Evolutionary conservation across 2,888 invertebrate species (phyloP).

Genomic region (Coronaproctus castanopsis): DNA sequence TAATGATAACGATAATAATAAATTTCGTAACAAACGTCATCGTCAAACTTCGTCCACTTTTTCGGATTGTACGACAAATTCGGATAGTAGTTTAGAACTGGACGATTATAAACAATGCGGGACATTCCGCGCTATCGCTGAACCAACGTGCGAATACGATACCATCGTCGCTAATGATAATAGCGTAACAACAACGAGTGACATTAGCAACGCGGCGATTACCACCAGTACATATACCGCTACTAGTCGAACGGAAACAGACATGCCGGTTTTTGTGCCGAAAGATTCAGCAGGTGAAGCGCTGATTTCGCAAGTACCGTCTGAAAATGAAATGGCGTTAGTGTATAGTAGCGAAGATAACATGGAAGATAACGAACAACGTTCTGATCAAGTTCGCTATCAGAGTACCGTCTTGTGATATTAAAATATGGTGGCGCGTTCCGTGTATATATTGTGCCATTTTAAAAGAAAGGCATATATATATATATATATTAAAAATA

Average conservation of each 20-base stretch:
- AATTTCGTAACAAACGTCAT: background rate
- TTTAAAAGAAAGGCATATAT: too few relatives aligned
- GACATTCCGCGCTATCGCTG: background rate
- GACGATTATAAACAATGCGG: slow-evolving; percentile 1
- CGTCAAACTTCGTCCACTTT: background rate
- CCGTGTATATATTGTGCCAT: too few relatives aligned
- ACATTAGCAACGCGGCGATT: background rate
- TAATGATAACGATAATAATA: slow-evolving; percentile 1
- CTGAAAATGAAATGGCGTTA: background rate
- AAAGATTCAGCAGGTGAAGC: background rate
- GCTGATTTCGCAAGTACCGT: background rate
- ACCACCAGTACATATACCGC: background rate
- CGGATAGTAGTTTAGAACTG: slow-evolving; percentile 10
- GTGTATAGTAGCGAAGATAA: background rate
- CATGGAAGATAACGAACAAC: too few relatives aligned
- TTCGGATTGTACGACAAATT: background rate
- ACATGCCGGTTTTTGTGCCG: background rate
- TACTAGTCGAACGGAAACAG: background rate
- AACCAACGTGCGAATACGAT: background rate
- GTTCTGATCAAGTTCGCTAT: too few relatives aligned
- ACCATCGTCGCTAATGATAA: background rate
- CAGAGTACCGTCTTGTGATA: too few relatives aligned
- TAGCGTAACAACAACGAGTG: background rate
- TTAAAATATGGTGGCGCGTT: too few relatives aligned
- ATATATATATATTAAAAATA: too few relatives aligned